phyloP scores from a whole-genome alignment of 2,797 vertebrate genomes.

The Poecilia picta region DNA sequence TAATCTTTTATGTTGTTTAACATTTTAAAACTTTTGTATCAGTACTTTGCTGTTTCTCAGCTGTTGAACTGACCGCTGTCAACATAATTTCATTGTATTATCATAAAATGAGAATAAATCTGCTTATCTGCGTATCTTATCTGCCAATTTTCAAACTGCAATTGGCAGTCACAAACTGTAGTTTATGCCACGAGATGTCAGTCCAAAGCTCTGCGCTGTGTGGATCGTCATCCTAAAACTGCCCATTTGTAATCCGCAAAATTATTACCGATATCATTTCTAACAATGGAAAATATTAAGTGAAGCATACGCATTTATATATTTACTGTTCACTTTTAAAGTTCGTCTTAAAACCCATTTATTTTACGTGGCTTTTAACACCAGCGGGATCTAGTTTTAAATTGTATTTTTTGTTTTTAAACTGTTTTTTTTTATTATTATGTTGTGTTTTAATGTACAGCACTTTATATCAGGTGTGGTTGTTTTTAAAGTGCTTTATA shows the following conservation, averaged over 20 bases:
- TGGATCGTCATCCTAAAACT: not conserved
- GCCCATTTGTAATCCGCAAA: not conserved
- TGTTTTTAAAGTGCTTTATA: no score
- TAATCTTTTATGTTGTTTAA: not conserved
- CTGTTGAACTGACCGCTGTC: not conserved
- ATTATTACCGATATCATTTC: no score
- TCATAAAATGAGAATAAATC: not conserved
- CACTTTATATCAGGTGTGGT: no score
- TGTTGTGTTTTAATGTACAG: no score
- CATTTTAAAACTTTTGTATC: not conserved
- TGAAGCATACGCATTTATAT: no score
- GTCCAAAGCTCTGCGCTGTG: not conserved
- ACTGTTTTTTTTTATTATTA: no score
- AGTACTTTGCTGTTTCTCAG: not conserved
- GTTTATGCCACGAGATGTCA: constrained; percentile 4
- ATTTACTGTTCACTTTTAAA: no score
- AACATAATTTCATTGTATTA: not conserved
- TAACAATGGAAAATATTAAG: no score
- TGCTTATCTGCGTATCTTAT: not conserved
- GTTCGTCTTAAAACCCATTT: no score
- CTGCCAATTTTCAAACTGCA: not conserved
- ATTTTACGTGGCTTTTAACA: no score
- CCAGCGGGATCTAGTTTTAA: no score
- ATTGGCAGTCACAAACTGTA: not conserved
- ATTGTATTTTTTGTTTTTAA: no score